Conservation (phyloP, 2,797 vertebrate genomes). For the Mormyrops boulengeri region DNA sequence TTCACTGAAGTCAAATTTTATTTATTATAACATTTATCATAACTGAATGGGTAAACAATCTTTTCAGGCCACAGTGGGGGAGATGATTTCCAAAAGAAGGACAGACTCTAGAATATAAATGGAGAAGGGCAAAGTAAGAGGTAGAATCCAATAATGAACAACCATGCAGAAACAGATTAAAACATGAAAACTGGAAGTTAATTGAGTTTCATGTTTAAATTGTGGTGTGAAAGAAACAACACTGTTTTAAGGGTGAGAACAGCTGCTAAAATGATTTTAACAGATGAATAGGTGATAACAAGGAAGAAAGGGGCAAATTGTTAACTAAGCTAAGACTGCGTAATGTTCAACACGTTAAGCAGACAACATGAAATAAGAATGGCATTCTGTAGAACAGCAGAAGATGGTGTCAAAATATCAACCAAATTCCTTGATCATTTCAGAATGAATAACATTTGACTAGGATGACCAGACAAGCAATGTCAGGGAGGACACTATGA, state of each 20-base stretch:
- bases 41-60: background rate
- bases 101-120: background rate
- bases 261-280: slow-evolving; percentile 2
- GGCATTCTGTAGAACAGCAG: background rate
- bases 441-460: background rate
- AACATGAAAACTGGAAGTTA: background rate
- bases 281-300: background rate
- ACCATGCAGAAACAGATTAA: background rate
- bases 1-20: background rate
- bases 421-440: background rate
- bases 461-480: background rate
- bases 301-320: background rate
- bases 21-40: background rate
- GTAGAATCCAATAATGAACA: background rate
- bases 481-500: background rate
- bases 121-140: background rate
- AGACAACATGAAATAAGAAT: background rate
- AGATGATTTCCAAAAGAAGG: background rate
- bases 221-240: background rate
- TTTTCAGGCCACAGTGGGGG: background rate
- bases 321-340: background rate
- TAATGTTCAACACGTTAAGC: background rate
- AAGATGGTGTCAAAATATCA: background rate
- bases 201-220: background rate
- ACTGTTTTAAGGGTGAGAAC: background rate